These are phyloP conservation scores for Rhabdomys pumilio DNA, from an alignment of 2,797 vertebrate species.

Conservation along the genomic window DNA sequence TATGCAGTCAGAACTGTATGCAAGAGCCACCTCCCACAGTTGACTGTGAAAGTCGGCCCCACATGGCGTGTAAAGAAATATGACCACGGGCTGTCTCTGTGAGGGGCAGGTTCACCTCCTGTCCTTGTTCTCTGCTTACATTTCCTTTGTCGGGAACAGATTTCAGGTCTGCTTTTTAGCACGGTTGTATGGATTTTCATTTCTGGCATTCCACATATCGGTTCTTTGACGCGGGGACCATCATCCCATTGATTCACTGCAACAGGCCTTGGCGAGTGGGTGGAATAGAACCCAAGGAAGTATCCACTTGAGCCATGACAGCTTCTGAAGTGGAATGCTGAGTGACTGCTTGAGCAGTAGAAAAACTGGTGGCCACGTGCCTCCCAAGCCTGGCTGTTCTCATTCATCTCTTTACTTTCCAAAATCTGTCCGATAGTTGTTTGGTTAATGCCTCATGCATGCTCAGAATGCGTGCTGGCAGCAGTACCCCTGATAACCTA, in stretches of 20 bases:
- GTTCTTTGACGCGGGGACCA: slow-evolving; percentile 73
- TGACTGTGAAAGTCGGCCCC: background rate
- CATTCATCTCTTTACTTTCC: background rate
- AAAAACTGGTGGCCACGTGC: background rate
- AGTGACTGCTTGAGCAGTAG: background rate
- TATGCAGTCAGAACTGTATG: background rate
- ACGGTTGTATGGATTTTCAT: background rate
- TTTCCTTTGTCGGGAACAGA: background rate
- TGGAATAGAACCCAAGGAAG: background rate
- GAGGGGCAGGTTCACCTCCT: background rate
- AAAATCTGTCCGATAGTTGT: background rate
- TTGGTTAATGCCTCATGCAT: background rate
- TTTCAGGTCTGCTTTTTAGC: slow-evolving; percentile 52
- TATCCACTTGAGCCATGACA: background rate
- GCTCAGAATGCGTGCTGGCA: background rate
- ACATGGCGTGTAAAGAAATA: background rate
- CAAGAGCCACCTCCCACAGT: background rate
- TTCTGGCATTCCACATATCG: background rate
- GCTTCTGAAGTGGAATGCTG: background rate
- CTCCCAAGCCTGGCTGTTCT: background rate
- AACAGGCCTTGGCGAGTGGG: slow-evolving; percentile 18
- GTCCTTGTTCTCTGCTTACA: background rate
- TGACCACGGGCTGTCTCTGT: background rate
- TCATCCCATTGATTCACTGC: slow-evolving; percentile 46
- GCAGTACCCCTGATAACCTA: background rate